These are phyloP conservation scores for Chrysomela aeneicollis DNA, from an alignment of 2,888 invertebrate species.

Conservation along the genomic window DNA sequence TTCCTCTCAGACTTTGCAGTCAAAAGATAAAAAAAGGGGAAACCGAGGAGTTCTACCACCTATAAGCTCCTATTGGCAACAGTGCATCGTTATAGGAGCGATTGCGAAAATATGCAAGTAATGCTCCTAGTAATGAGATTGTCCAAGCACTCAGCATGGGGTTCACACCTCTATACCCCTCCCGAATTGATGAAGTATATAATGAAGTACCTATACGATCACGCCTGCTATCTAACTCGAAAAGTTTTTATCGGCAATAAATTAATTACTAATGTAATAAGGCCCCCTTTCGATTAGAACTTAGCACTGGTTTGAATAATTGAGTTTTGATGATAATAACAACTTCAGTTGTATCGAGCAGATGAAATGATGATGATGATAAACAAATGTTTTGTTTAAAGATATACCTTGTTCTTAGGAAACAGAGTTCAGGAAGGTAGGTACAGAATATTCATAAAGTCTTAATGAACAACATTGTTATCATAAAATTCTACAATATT, in stretches of 20 bases:
- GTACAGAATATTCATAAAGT: too few species aligned
- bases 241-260: slow-evolving; percentile 27
- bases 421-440: too few species aligned
- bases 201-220: not conserved
- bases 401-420: too few species aligned
- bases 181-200: slow-evolving; percentile 22
- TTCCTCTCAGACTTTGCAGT: too few species aligned
- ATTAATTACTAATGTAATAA: slow-evolving; percentile 32
- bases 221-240: slow-evolving; percentile 12
- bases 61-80: not conserved
- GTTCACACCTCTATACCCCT: slow-evolving; percentile 59
- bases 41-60: too few species aligned
- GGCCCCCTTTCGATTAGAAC: slow-evolving; percentile 8
- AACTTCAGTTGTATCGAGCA: too few species aligned
- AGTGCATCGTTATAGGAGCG: slow-evolving; percentile 36
- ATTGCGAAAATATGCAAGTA: slow-evolving; percentile 59
- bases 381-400: too few species aligned
- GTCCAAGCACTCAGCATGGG: slow-evolving; percentile 58
- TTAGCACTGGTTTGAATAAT: slow-evolving; percentile 17
- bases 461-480: too few species aligned
- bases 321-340: slow-evolving; percentile 15
- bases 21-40: too few species aligned
- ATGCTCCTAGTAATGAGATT: slow-evolving; percentile 60
- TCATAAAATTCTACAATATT: too few species aligned
- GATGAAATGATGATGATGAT: not conserved